Evolutionary conservation across 92 coral and sea anemone genomes (phyloP).

Genomic region (Chrysogorgia sp.): DNA sequence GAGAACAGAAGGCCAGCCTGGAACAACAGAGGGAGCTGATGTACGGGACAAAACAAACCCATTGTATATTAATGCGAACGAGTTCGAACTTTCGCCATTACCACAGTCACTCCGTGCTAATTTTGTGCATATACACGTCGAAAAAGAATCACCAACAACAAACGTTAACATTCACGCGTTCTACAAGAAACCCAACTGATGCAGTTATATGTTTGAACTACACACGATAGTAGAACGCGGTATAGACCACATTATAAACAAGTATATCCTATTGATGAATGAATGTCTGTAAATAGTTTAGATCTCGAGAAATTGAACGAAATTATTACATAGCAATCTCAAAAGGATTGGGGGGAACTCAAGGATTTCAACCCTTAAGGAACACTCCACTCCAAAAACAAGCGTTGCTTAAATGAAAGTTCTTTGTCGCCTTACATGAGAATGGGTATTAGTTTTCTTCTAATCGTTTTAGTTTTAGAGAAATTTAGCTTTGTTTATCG

Average conservation of each 20-base stretch:
- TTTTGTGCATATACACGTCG: constrained; percentile 36
- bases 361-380: no score
- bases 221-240: no score
- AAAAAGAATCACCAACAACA: background rate
- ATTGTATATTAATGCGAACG: constrained; percentile 19
- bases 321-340: no score
- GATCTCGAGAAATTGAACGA: background rate
- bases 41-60: constrained; percentile 31
- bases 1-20: background rate
- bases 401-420: no score
- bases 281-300: background rate
- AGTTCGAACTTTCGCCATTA: constrained; percentile 34
- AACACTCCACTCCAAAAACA: no score
- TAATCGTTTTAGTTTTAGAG: no score
- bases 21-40: background rate
- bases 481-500: no score
- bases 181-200: no score
- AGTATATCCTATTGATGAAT: background rate
- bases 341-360: no score
- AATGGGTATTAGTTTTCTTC: no score
- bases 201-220: background rate
- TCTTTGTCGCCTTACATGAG: no score
- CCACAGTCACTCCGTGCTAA: constrained; percentile 33
- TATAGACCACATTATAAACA: background rate
- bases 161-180: constrained; percentile 16